Evolutionary conservation across 2,888 invertebrate genomes (phyloP), one percentile per base, ranked within the genome.

Genomic region (Hypomecis punctinalis): DNA sequence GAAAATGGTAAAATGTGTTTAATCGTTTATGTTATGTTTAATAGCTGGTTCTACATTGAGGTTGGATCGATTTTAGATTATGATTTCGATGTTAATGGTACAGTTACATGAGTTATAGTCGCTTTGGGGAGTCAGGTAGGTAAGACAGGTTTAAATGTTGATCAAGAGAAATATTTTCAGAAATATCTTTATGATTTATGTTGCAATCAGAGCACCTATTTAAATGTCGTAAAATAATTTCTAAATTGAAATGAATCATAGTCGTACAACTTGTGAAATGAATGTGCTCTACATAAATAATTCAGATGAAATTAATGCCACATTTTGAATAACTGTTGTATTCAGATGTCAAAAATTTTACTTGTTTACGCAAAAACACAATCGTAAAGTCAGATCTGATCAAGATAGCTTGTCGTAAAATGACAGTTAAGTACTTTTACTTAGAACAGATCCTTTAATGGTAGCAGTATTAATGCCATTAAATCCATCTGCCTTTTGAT

Each of bases 21-120:
- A 72, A 76, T 75, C 79, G 78, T 79, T 81, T 73, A 75, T 72
- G 71, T 70, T 75, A 73, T 77, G 76, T 73, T 69, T 67, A 66
- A 63, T 61, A 61, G 61, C 61, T 59, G 60, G 62, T 63, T 63
- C 56, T 67, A 67, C 67, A 63, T 61, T 58, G 59, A 61, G 65
- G 65, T 61, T 66, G 65, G 61, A 66, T 66, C 65, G 65, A 61
- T 61, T 66, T 66, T 61, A 66, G 57, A 66, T 66, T 66, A 66
- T 66, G 65, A 61, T 66, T 66, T 66, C 60, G 64, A 64, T 64
- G 64, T 60, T 66, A 66, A 66, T 66, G 57, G 65, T 61, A 66
- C 65, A 61, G 65, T 66, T 54, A 66, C 65, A 66, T 66, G 65
- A 66, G 61, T 66, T 61, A 66, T 66, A 35, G 53, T 53, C 57